Conservation (phyloP, 1,140 invertebrate genomes). For the Gryllus bimaculatus region DNA sequence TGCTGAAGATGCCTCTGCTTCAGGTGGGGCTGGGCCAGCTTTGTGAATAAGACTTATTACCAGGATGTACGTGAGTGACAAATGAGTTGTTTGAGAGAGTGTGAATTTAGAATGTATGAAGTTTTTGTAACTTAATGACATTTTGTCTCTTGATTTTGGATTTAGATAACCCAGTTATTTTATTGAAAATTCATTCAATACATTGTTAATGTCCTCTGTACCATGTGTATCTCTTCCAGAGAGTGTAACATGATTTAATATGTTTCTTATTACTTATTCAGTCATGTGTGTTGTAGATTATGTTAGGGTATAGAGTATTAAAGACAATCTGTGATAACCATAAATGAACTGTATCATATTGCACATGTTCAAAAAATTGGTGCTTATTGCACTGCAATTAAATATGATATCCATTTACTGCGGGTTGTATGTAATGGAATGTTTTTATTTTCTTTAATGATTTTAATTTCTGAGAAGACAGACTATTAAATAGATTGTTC, state of each 20-base stretch:
- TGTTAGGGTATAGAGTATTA: neutral
- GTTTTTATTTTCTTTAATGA: neutral
- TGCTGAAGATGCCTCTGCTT: constrained; percentile 34
- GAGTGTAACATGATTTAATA: neutral
- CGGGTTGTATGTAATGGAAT: neutral
- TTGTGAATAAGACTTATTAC: neutral
- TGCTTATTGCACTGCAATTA: neutral
- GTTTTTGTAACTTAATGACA: neutral
- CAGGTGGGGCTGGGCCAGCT: neutral
- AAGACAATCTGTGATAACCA: neutral
- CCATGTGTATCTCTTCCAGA: neutral
- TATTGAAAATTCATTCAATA: neutral
- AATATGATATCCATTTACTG: neutral
- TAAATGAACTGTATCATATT: neutral
- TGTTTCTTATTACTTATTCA: neutral
- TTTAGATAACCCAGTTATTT: neutral
- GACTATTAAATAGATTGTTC: too few relatives aligned
- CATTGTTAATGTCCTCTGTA: neutral
- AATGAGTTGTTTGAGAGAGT: neutral
- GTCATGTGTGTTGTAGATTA: neutral
- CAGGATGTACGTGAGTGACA: neutral
- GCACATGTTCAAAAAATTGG: neutral
- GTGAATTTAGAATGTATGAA: neutral
- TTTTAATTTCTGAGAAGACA: too few relatives aligned
- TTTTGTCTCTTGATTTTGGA: neutral